Percentiles rank a stretch among this genome's conserved stretches.
Evolutionary conservation across 2,888 invertebrate genomes (phyloP).

Genomic region (Heliconius ismenius): DNA sequence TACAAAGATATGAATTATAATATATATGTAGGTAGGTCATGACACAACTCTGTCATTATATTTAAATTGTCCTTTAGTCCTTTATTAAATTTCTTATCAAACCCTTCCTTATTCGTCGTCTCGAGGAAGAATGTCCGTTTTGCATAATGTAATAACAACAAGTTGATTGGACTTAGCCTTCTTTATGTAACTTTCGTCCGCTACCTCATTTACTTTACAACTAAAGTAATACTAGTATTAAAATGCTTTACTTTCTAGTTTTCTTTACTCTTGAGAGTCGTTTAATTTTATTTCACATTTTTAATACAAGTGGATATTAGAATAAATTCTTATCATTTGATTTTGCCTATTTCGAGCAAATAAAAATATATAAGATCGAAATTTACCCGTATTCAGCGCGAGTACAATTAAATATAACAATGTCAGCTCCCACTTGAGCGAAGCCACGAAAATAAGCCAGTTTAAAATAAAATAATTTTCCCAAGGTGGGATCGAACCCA

Average conservation of each 20-base stretch:
- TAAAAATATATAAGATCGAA: too few species aligned
- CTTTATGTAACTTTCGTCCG: constrained; percentile 8
- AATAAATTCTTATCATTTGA: neutral
- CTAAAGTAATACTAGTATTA: constrained; percentile 3
- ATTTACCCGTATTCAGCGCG: too few species aligned
- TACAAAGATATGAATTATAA: too few species aligned
- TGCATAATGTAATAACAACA: constrained; percentile 22
- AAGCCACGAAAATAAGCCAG: too few species aligned
- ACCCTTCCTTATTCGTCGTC: neutral
- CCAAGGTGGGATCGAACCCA: too few species aligned
- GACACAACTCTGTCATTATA: neutral
- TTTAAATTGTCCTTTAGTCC: constrained; percentile 1
- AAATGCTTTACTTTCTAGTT: constrained; percentile 10
- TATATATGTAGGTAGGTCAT: too few species aligned
- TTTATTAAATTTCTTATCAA: constrained; percentile 16
- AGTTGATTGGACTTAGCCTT: constrained; percentile 10
- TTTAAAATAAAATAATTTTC: too few species aligned
- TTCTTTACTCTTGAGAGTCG: neutral
- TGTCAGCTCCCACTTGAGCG: too few species aligned
- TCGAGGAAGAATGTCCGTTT: constrained; percentile 14
- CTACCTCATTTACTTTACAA: neutral
- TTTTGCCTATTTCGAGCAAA: too few species aligned
- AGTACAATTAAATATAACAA: too few species aligned
- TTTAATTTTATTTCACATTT: neutral
- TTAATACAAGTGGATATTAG: neutral